phyloP scores from a whole-genome alignment of 2,113 vertebrate genomes.

The Forbesichthys papilliferus region DNA sequence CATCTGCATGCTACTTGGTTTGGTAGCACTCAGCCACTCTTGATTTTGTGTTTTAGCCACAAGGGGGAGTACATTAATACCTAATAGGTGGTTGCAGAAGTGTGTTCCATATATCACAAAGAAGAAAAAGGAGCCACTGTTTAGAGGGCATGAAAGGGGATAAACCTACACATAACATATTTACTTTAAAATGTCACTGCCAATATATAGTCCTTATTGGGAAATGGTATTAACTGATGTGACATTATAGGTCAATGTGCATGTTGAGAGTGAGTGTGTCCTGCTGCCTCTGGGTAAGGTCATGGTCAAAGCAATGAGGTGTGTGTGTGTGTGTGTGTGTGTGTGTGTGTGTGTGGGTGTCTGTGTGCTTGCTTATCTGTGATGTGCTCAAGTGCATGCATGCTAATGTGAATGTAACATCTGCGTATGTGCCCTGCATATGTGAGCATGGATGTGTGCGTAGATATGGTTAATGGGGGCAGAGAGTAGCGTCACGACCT shows the following conservation, averaged over 20 bases:
- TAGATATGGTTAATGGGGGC: conserved; percentile 38
- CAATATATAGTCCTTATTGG: conserved; percentile 1
- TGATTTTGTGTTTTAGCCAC: conserved; percentile 51
- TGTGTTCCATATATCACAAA: background rate
- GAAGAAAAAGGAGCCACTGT: background rate
- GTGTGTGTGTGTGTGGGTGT: background rate
- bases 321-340: background rate
- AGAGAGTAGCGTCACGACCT: conserved; percentile 65
- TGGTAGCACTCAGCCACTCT: conserved; percentile 15
- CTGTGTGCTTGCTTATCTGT: too few relatives aligned
- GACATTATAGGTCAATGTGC: background rate
- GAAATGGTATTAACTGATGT: background rate
- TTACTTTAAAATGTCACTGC: background rate
- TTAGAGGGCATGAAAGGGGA: background rate
- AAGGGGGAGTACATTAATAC: conserved; percentile 63
- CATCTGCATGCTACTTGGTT: conserved; percentile 28
- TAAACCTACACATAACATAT: background rate
- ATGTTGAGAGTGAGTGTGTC: background rate
- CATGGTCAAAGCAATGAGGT: too few relatives aligned
- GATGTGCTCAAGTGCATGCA: background rate
- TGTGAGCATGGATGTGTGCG: conserved; percentile 15
- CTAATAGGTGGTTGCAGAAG: conserved; percentile 8
- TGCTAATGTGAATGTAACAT: conserved; percentile 1
- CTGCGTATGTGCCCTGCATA: conserved; percentile 33
- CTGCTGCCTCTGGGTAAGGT: background rate